Base-by-base conservation (phyloP, 2,888 invertebrate species). In the Andrena camellia region DNA sequence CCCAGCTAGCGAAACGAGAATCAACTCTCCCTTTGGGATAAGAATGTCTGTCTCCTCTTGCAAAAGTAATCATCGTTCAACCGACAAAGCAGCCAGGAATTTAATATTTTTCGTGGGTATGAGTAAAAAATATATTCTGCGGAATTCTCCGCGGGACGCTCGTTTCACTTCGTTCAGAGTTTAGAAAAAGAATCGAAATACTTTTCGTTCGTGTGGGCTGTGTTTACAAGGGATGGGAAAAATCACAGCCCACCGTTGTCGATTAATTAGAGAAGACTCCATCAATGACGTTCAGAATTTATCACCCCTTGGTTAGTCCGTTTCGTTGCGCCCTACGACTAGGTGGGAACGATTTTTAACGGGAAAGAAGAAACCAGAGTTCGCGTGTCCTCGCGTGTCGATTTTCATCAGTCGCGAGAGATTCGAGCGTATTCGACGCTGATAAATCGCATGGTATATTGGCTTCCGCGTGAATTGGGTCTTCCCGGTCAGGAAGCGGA, bases 211-310 rank as follows among this genome's bases (percentile, higher is more conserved):
- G n/a, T 5, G 42, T 1, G 4, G 3, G 5, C 5, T 7, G 23
- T 4, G 33, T 66, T 78, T 29, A 2, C 29, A 10, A 23, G 29
- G 26, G 70, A 35, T 29, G 31, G 42, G n/a, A 10, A 42, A 31
- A 48, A 54, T 71, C 68, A 64, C 66, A 57, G 74, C 50, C 54
- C 70, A 78, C 54, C 10, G 20, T 59, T 63, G 48, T 63, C 64
- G 69, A 87, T 86, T 88, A 90, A 89, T 89, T 85, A 83, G 62
- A 66, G 54, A 73, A 71, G 60, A 67, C 73, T 64, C 29, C 57
- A 77, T 81, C 54, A 69, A 84, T 89, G 84, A 59, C 72, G 76
- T 78, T 85, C 81, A 5, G 84, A 87, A 87, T 87, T 85, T 83
- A 66, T 80, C 72, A 74, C 70, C 78, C 33, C n/a, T n/a, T 63